Percentiles rank a stretch among this genome's conserved stretches.
Evolutionary conservation across 2,888 invertebrate species (phyloP).

Genomic region (Athalia rosae): DNA sequence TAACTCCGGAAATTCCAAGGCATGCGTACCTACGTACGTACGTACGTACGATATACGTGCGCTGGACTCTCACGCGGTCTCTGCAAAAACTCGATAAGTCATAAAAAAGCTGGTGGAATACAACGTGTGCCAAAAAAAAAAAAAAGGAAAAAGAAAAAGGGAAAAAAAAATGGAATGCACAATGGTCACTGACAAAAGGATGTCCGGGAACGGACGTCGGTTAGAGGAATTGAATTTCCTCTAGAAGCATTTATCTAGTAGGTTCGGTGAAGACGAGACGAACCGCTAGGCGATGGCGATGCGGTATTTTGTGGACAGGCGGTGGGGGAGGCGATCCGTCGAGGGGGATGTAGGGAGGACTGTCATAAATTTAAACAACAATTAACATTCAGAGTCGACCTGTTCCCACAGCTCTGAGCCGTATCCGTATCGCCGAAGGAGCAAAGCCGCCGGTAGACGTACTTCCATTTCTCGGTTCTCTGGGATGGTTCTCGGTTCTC

Average conservation of each 20-base stretch:
- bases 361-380: constrained; percentile 72
- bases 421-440: constrained; percentile 62
- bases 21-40: background rate
- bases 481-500: background rate
- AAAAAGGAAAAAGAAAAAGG: too few species aligned
- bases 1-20: constrained; percentile 56
- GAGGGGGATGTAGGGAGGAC: constrained; percentile 52
- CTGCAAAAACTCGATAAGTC: constrained; percentile 6
- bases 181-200: too few species aligned
- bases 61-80: background rate
- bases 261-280: constrained; percentile 5
- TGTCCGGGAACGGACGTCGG: too few species aligned
- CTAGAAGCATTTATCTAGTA: too few species aligned
- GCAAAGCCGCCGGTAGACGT: constrained; percentile 45
- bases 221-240: too few species aligned
- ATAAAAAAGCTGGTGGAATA: background rate
- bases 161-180: too few species aligned
- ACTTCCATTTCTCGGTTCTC: background rate
- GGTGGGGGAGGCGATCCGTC: background rate
- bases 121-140: background rate
- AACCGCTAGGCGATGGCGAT: background rate
- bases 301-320: too few species aligned
- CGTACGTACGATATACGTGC: constrained; percentile 27
- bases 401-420: constrained; percentile 63
- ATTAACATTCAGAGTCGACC: constrained; percentile 68